These are phyloP conservation scores for Plotosus lineatus DNA, from an alignment of 2,113 vertebrate genomes.

Conservation along the genomic window DNA sequence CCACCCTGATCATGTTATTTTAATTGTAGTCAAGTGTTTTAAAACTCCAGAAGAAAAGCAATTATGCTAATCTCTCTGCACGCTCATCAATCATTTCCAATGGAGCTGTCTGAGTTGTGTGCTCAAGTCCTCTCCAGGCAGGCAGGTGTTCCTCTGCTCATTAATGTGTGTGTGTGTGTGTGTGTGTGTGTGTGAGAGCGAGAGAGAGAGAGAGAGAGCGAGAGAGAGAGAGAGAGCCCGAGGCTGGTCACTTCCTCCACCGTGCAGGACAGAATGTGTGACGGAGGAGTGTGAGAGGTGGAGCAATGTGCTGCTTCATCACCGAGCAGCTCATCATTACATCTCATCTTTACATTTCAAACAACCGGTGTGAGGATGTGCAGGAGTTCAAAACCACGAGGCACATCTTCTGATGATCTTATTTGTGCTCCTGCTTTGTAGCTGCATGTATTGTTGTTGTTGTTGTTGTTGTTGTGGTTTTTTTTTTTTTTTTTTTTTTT, in stretches of 20 bases:
- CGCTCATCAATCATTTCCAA: conserved; percentile 98
- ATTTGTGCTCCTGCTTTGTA: not conserved
- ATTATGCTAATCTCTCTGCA: conserved; percentile 95
- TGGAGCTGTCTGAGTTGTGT: conserved; percentile 88
- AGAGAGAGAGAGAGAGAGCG: not conserved
- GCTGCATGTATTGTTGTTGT: not conserved
- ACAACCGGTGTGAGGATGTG: not conserved
- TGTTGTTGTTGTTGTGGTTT: too few species aligned
- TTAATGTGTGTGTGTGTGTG: too few species aligned
- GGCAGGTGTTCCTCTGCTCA: conserved; percentile 86
- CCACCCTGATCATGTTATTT: conserved; percentile 69
- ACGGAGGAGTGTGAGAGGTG: conserved; percentile 23
- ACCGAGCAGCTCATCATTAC: conserved; percentile 1
- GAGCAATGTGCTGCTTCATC: conserved; percentile 1
- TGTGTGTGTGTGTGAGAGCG: too few species aligned
- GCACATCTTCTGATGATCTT: not conserved
- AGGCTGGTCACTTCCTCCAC: conserved; percentile 48
- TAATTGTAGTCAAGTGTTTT: conserved; percentile 83
- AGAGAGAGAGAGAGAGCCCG: conserved; percentile 68
- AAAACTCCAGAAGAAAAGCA: conserved; percentile 93
- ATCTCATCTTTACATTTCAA: not conserved
- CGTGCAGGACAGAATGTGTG: conserved; percentile 39
- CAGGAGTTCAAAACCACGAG: not conserved
- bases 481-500: not conserved
- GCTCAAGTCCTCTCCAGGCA: conserved; percentile 82